These are phyloP conservation scores for Bellardia bayeri DNA, from an alignment of 2,888 invertebrate genomes.

Conservation along the genomic window DNA sequence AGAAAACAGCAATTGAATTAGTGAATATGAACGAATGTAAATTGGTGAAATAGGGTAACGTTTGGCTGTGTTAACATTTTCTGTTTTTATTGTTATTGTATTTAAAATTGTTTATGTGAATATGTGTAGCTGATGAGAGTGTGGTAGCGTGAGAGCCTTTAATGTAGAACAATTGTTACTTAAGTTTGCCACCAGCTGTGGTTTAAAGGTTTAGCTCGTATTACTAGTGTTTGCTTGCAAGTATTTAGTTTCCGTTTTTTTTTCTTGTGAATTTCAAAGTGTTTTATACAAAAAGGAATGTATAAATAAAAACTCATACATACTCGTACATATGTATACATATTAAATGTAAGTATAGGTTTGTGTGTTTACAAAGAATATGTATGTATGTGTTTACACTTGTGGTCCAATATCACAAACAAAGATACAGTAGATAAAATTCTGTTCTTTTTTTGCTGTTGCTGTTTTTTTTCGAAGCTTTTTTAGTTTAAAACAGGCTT, in stretches of 20 bases:
- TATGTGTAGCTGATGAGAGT: too few relatives aligned
- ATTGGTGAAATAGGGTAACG: too few relatives aligned
- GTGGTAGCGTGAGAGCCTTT: neutral
- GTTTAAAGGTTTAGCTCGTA: neutral
- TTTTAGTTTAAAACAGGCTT: neutral
- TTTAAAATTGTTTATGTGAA: too few relatives aligned
- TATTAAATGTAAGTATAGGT: too few relatives aligned
- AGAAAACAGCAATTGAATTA: too few relatives aligned
- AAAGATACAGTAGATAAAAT: neutral
- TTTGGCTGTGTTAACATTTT: too few relatives aligned
- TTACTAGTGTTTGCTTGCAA: neutral
- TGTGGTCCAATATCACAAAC: constrained; percentile 6
- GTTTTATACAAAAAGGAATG: neutral
- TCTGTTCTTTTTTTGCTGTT: neutral
- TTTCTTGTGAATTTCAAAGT: neutral
- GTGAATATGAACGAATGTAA: too few relatives aligned
- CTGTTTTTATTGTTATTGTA: too few relatives aligned
- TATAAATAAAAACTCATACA: neutral
- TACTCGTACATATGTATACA: too few relatives aligned
- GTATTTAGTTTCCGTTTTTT: neutral
- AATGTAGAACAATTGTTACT: constrained; percentile 9
- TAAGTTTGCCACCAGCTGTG: constrained; percentile 14
- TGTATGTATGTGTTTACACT: neutral
- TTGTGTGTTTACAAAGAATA: neutral
- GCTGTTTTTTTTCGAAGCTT: neutral